phyloP scores from a whole-genome alignment of 2,888 invertebrate species.

The Melanargia galathea region DNA sequence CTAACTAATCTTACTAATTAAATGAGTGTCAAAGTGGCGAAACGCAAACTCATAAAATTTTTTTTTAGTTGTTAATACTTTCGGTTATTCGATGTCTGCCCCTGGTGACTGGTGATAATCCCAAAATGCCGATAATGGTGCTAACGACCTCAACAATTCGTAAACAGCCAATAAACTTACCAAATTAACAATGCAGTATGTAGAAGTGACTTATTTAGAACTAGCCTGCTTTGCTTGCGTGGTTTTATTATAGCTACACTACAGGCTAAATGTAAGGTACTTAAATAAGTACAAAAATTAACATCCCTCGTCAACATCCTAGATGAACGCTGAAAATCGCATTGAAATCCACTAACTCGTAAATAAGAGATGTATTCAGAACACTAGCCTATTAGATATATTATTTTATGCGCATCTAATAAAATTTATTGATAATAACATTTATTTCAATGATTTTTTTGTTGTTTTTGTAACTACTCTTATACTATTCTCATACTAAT shows the following conservation, averaged over 20 bases:
- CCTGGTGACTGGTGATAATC: constrained; percentile 46
- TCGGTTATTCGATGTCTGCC: constrained; percentile 31
- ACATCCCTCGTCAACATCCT: no score
- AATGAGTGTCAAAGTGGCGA: not conserved
- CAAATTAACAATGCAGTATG: constrained; percentile 48
- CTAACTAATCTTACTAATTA: not conserved
- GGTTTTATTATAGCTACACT: no score
- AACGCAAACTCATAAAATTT: not conserved
- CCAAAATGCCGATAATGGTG: constrained; percentile 64
- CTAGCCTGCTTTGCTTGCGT: not conserved
- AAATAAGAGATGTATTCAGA: no score
- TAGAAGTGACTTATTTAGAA: constrained; percentile 30
- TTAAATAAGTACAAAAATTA: no score
- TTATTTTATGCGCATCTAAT: no score
- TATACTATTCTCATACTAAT: not conserved
- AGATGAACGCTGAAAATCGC: no score
- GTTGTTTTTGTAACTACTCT: not conserved
- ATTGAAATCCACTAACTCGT: no score
- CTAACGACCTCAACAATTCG: constrained; percentile 62
- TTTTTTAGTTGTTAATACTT: not conserved
- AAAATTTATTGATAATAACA: no score
- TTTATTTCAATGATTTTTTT: no score
- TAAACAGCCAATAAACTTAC: constrained; percentile 54
- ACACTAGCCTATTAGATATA: no score
- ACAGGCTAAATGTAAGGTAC: no score